Conservation (phyloP, 2,888 invertebrate genomes). For the Pherbina coryleti region DNA sequence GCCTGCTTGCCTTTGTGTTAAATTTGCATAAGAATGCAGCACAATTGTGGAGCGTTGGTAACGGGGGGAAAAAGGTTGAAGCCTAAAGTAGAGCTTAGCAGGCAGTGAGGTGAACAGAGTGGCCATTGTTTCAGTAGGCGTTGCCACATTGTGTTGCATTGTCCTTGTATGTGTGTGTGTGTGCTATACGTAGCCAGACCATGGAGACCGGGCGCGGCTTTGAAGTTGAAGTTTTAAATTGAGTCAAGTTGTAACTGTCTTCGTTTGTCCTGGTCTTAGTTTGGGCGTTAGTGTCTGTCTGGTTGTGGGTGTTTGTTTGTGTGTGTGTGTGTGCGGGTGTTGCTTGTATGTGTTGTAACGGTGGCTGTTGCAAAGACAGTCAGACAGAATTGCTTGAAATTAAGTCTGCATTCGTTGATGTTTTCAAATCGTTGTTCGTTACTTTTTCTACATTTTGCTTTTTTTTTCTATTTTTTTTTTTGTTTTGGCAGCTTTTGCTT, state of each 20-base stretch:
- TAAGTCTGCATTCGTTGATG: neutral
- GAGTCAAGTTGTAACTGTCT: constrained; percentile 19
- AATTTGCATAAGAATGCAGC: no score
- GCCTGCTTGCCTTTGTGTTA: no score
- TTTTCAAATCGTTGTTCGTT: neutral
- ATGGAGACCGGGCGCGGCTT: neutral
- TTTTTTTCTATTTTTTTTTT: neutral
- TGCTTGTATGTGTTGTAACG: neutral
- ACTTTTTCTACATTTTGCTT: neutral
- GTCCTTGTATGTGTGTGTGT: no score
- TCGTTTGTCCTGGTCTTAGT: neutral
- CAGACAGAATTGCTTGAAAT: neutral
- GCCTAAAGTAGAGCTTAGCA: no score
- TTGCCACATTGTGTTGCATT: no score
- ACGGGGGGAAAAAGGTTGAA: no score
- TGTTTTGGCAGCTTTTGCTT: neutral
- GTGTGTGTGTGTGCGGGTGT: neutral
- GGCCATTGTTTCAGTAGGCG: no score
- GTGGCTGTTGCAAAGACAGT: neutral
- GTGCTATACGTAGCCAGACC: no score
- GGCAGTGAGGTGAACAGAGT: no score
- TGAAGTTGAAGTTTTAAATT: constrained; percentile 34
- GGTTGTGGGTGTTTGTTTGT: neutral
- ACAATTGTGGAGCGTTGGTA: no score
- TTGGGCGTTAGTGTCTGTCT: neutral